phyloP scores from a whole-genome alignment of 1,140 invertebrate genomes.

The Neotoxoptera formosana region DNA sequence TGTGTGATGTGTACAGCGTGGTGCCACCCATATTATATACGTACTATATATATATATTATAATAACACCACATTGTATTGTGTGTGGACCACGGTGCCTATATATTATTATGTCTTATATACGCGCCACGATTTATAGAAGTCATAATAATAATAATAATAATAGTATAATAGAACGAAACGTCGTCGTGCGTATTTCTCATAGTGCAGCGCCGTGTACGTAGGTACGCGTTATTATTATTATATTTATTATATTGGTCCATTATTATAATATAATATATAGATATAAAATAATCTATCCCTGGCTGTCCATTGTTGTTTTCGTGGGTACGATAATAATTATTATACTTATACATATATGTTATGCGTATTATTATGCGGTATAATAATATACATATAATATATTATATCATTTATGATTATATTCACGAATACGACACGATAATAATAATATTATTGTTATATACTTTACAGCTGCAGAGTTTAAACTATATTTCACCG shows the following conservation, averaged over 20 bases:
- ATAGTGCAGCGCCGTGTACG: not conserved
- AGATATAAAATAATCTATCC: not conserved
- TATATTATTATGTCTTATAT: not conserved
- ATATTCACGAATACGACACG: not conserved
- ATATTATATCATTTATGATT: slow-evolving; percentile 10
- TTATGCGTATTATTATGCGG: not conserved
- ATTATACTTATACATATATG: not conserved
- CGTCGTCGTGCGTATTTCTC: slow-evolving; percentile 3
- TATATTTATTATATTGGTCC: slow-evolving; percentile 16
- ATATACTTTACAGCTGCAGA: not conserved
- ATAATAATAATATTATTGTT: not conserved
- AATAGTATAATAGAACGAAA: not conserved
- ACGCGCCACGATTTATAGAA: slow-evolving; percentile 14
- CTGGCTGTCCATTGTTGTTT: not conserved
- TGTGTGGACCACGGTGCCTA: not conserved
- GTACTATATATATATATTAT: no score
- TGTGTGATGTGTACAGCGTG: not conserved
- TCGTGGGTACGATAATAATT: slow-evolving; percentile 1
- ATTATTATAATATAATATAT: not conserved
- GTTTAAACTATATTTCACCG: not conserved
- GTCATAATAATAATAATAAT: not conserved
- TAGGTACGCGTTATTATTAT: not conserved
- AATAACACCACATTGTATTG: slow-evolving; percentile 17
- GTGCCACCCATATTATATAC: not conserved
- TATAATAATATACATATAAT: not conserved